These are phyloP conservation scores for Fundulus diaphanus DNA, from an alignment of 2,797 vertebrate species.

Conservation along the genomic window DNA sequence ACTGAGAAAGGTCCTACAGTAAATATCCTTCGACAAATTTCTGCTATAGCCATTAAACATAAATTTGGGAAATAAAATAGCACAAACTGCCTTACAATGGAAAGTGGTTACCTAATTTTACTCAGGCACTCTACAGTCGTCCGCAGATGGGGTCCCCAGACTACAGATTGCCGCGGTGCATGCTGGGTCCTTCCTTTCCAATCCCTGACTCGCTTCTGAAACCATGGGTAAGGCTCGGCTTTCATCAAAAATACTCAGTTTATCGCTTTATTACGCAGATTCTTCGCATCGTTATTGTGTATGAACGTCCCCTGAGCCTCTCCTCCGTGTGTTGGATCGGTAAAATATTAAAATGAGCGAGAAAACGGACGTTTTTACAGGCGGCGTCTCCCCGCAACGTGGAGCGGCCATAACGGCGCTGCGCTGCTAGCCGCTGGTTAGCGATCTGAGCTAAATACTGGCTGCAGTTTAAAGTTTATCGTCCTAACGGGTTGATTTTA, in stretches of 20 bases:
- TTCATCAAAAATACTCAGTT: background rate
- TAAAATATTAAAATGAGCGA: fast-evolving
- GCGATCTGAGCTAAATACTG: conserved; percentile 33
- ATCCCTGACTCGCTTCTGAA: conserved; percentile 71
- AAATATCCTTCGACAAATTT: background rate
- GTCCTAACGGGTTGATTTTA: background rate
- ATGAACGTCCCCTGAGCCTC: background rate
- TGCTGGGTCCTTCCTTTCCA: conserved; percentile 80
- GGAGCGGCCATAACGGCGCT: conserved; percentile 67
- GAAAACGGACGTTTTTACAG: background rate
- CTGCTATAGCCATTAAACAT: background rate
- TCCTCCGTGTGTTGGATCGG: background rate
- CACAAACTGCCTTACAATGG: background rate
- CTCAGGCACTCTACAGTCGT: conserved; percentile 47
- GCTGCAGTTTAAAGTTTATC: fast-evolving
- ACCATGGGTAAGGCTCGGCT: conserved; percentile 79
- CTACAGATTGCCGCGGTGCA: conserved; percentile 74
- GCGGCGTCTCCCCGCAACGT: conserved; percentile 66
- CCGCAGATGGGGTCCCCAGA: conserved; percentile 57
- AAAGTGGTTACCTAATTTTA: conserved; percentile 21
- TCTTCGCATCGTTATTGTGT: fast-evolving
- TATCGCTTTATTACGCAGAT: fast-evolving
- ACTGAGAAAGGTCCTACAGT: background rate
- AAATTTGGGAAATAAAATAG: background rate
- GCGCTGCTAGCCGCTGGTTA: conserved; percentile 24